Conservation (phyloP, 1,140 invertebrate species). For the Hirudo medicinalis region DNA sequence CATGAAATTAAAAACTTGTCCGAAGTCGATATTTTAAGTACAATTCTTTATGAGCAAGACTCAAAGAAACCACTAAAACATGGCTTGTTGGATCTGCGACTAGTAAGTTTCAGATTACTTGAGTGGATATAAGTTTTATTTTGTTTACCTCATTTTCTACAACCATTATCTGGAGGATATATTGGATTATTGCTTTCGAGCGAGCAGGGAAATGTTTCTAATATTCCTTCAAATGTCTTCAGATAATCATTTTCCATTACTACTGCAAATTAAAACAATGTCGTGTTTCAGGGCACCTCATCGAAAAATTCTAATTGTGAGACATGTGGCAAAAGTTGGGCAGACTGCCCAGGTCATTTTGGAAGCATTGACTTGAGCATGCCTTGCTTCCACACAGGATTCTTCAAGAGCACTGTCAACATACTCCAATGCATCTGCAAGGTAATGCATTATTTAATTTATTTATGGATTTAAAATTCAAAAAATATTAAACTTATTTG, state of each 20-base stretch:
- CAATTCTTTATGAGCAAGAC: conserved; percentile 74
- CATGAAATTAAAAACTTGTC: conserved; percentile 74
- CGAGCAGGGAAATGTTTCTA: not conserved
- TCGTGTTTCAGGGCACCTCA: conserved; percentile 37
- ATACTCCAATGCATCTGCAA: conserved; percentile 96
- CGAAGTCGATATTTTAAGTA: conserved; percentile 73
- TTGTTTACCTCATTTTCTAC: not conserved
- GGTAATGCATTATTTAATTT: conserved; percentile 48
- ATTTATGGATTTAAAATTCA: too few species aligned
- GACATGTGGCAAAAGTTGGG: conserved; percentile 78
- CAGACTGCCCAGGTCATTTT: conserved; percentile 92
- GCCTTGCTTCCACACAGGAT: conserved; percentile 94
- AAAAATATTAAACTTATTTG: too few species aligned
- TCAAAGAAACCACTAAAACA: conserved; percentile 60
- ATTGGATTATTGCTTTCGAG: not conserved
- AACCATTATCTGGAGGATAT: not conserved
- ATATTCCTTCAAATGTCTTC: not conserved
- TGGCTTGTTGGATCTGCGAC: conserved; percentile 69
- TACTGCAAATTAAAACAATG: not conserved
- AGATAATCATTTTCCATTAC: not conserved
- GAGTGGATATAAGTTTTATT: not conserved
- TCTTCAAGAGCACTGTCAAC: conserved; percentile 75
- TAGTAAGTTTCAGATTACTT: too few species aligned
- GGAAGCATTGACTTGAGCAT: conserved; percentile 88
- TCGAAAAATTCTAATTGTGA: conserved; percentile 55